These are phyloP conservation scores for Mugil cephalus DNA, from an alignment of 2,113 vertebrate species.

Conservation along the genomic window DNA sequence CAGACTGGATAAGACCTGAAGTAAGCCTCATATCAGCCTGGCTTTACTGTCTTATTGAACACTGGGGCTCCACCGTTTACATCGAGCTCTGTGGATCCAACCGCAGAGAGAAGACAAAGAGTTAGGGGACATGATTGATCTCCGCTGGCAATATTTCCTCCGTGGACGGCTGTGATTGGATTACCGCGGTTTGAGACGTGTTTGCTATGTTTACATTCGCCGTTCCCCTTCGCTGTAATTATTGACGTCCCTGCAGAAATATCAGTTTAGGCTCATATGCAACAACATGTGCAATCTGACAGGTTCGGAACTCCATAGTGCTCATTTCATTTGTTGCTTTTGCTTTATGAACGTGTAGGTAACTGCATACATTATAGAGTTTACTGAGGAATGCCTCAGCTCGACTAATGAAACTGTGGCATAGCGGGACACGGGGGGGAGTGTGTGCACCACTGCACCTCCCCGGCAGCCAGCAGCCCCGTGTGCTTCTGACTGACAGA, in stretches of 20 bases:
- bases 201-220: slow-evolving; percentile 45
- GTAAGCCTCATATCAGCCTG: slow-evolving; percentile 72
- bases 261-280: slow-evolving; percentile 30
- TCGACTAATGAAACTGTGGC: slow-evolving; percentile 46
- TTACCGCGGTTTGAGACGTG: slow-evolving; percentile 58
- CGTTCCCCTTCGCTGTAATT: slow-evolving; percentile 45
- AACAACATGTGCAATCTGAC: slow-evolving; percentile 29
- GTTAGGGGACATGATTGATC: slow-evolving; percentile 56
- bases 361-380: slow-evolving; percentile 25
- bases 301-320: slow-evolving; percentile 8
- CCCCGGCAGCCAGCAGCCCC: slow-evolving; percentile 47
- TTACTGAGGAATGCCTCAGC: slow-evolving; percentile 34
- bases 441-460: slow-evolving; percentile 45
- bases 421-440: slow-evolving; percentile 38
- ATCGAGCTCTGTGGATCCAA: slow-evolving; percentile 37
- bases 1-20: slow-evolving; percentile 64
- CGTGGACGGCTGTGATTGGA: slow-evolving; percentile 48
- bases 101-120: slow-evolving; percentile 28
- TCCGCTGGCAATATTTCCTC: slow-evolving; percentile 54
- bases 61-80: slow-evolving; percentile 65
- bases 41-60: slow-evolving; percentile 77
- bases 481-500: slow-evolving; percentile 65
- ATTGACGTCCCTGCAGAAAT: slow-evolving; percentile 31
- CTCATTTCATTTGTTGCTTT: slow-evolving; percentile 32
- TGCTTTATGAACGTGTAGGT: slow-evolving; percentile 41